Conservation (phyloP, 2,113 vertebrate species). For the Morone chrysops region DNA sequence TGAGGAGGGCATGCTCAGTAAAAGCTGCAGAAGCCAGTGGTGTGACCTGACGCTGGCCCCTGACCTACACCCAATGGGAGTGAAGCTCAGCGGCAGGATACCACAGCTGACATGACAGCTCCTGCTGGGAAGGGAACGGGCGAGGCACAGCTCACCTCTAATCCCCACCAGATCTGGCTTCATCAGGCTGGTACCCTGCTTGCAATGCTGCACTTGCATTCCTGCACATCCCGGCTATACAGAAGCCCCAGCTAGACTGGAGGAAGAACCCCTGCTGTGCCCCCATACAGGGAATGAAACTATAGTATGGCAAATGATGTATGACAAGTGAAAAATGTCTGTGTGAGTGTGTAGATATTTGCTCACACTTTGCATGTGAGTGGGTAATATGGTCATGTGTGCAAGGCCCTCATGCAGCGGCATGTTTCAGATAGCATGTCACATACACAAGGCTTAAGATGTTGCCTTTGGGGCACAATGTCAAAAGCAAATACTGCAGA, state of each 20-base stretch:
- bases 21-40: conserved; percentile 46
- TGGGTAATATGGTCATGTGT: conserved; percentile 33
- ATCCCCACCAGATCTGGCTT: conserved; percentile 55
- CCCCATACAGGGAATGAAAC: neutral
- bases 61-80: conserved; percentile 62
- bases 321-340: conserved; percentile 30
- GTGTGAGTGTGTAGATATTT: conserved; percentile 30
- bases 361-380: conserved; percentile 40
- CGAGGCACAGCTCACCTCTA: conserved; percentile 56
- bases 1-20: conserved; percentile 24
- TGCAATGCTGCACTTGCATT: conserved; percentile 54
- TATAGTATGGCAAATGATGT: conserved; percentile 24
- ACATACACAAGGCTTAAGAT: conserved; percentile 43
- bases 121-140: conserved; percentile 68
- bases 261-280: conserved; percentile 46
- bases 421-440: conserved; percentile 51
- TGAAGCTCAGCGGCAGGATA: conserved; percentile 56
- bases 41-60: conserved; percentile 72
- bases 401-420: conserved; percentile 36
- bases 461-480: conserved; percentile 71
- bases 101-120: conserved; percentile 72
- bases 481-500: conserved; percentile 64
- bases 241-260: conserved; percentile 20
- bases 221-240: conserved; percentile 44
- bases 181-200: conserved; percentile 33